A percentile compares a stretch with the other conserved stretches of the same genome.
These are phyloP conservation scores for Mormyrus proboscirostris DNA, from an alignment of 2,797 vertebrate species.

Conservation along the genomic window DNA sequence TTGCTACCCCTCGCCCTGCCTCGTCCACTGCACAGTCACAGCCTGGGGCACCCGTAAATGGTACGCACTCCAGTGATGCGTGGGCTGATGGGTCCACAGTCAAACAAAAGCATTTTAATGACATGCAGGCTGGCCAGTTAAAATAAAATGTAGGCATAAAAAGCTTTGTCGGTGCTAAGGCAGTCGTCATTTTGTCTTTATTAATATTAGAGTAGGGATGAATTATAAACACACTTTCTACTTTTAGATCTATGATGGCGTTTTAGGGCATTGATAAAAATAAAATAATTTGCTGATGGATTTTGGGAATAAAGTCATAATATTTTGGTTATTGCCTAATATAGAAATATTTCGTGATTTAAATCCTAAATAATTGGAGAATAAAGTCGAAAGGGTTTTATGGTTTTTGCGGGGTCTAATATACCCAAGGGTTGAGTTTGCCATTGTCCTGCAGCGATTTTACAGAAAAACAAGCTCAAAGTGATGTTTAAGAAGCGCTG, in stretches of 20 bases:
- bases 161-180: neutral
- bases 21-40: neutral
- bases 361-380: neutral
- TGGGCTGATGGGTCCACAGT: neutral
- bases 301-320: neutral
- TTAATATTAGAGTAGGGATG: neutral
- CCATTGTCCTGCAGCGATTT: neutral
- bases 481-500: neutral
- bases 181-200: neutral
- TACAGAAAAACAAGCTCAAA: neutral
- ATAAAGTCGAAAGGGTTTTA: neutral
- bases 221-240: neutral
- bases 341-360: neutral
- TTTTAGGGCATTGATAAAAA: neutral
- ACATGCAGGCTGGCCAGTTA: neutral
- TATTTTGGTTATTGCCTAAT: neutral
- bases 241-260: neutral
- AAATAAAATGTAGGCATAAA: neutral
- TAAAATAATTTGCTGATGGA: neutral
- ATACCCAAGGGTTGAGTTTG: neutral
- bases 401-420: neutral
- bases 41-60: neutral
- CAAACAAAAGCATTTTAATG: neutral
- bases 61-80: neutral
- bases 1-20: neutral